Percentiles rank a stretch among this genome's conserved stretches.
Conservation (phyloP, 2,888 invertebrate genomes). For the Hedya salicella region DNA sequence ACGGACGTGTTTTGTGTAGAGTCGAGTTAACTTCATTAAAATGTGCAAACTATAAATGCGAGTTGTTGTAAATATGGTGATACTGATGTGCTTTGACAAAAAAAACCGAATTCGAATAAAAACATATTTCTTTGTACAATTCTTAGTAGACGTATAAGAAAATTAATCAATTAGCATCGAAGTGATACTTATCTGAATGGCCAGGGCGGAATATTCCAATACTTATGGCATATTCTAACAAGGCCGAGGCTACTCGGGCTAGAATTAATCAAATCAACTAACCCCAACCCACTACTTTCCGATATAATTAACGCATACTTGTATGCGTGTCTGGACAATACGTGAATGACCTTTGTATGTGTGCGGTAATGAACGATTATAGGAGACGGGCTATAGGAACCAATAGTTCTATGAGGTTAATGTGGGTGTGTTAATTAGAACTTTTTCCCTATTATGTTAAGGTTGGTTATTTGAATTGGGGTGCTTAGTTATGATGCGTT, state of each 20-base stretch:
- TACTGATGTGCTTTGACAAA: too few species aligned
- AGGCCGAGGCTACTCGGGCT: slow-evolving; percentile 77
- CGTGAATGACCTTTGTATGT: slow-evolving; percentile 72
- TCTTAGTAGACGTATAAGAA: slow-evolving; percentile 45
- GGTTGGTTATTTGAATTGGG: slow-evolving; percentile 69
- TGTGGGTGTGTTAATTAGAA: slow-evolving; percentile 53
- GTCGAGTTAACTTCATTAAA: too few species aligned
- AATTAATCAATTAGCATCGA: slow-evolving; percentile 66
- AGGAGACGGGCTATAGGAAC: slow-evolving; percentile 75
- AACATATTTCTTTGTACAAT: slow-evolving; percentile 4
- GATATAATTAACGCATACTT: slow-evolving; percentile 83
- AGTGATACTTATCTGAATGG: slow-evolving; percentile 59
- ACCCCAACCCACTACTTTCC: slow-evolving; percentile 84
- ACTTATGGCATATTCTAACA: slow-evolving; percentile 77
- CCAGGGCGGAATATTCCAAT: slow-evolving; percentile 75
- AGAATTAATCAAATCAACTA: slow-evolving; percentile 85
- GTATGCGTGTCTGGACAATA: slow-evolving; percentile 79
- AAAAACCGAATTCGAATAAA: not conserved
- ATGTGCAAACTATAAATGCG: too few species aligned
- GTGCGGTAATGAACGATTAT: slow-evolving; percentile 85
- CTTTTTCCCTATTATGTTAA: slow-evolving; percentile 69
- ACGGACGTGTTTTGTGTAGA: too few species aligned
- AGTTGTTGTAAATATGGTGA: too few species aligned
- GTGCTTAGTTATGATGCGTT: slow-evolving; percentile 61
- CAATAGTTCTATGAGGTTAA: slow-evolving; percentile 61